These are phyloP conservation scores for Lanius ludovicianus DNA, from an alignment of 2,113 vertebrate genomes.

Conservation along the genomic window DNA sequence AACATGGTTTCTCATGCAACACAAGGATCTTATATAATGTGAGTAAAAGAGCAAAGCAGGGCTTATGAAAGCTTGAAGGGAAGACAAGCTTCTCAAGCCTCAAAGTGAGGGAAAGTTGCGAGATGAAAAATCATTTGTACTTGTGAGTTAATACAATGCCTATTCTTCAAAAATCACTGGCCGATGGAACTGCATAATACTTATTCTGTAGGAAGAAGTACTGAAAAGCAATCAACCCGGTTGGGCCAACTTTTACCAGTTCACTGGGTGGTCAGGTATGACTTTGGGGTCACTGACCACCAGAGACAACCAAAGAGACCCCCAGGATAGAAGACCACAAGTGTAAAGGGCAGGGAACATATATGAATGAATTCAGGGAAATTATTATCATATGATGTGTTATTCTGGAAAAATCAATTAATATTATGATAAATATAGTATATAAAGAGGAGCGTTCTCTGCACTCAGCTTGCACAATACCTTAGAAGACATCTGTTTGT, in stretches of 20 bases:
- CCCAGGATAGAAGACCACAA: not conserved
- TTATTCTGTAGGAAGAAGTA: not conserved
- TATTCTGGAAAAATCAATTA: not conserved
- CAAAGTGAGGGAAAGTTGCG: not conserved
- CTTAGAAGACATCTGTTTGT: not conserved
- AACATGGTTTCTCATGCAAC: not conserved
- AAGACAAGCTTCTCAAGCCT: not conserved
- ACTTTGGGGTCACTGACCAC: not conserved
- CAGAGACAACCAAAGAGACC: not conserved
- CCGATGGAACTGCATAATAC: not conserved
- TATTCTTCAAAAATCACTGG: not conserved
- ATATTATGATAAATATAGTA: not conserved
- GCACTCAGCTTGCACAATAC: not conserved
- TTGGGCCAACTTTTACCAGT: not conserved
- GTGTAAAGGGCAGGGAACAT: not conserved
- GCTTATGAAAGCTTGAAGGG: not conserved
- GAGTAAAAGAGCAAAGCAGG: not conserved
- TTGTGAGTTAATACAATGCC: not conserved
- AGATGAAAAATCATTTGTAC: not conserved
- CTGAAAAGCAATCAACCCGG: not conserved
- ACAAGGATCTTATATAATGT: not conserved
- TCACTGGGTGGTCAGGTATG: not conserved
- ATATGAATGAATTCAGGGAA: not conserved
- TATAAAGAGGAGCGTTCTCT: not conserved
- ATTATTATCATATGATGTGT: fast-evolving